Conservation (phyloP, 2,888 invertebrate genomes). For the Blastobasis adustella region DNA sequence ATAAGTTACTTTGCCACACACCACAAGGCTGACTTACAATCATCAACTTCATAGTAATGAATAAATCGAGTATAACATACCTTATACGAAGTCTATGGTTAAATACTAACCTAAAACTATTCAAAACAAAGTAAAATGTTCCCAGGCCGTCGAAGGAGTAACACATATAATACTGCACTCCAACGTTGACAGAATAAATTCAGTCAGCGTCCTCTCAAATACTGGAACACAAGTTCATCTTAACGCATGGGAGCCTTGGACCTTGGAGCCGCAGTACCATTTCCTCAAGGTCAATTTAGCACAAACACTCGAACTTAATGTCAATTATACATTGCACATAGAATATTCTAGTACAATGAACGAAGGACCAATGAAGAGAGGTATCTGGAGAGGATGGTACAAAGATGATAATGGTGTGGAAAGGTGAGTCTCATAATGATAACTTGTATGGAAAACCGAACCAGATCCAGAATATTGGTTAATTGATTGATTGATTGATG, state of each 20-base stretch:
- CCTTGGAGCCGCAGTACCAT: slow-evolving; percentile 50
- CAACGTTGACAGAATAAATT: slow-evolving; percentile 49
- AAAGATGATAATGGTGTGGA: slow-evolving; percentile 41
- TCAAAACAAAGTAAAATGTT: background rate
- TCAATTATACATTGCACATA: slow-evolving; percentile 56
- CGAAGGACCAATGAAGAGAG: slow-evolving; percentile 62
- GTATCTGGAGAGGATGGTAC: slow-evolving; percentile 64
- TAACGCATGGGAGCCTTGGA: slow-evolving; percentile 17
- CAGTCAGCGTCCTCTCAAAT: slow-evolving; percentile 22
- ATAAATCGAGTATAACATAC: no score
- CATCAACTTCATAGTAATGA: no score
- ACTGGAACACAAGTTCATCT: slow-evolving; percentile 21
- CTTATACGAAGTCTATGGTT: no score
- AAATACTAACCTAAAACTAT: no score
- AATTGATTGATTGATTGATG: no score
- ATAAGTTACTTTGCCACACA: no score
- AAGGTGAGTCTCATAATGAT: slow-evolving; percentile 27
- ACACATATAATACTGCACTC: slow-evolving; percentile 62
- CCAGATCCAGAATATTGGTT: no score
- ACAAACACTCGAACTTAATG: slow-evolving; percentile 27
- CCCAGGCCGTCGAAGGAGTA: slow-evolving; percentile 46
- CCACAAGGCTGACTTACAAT: no score
- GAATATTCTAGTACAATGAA: slow-evolving; percentile 68
- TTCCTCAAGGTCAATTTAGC: slow-evolving; percentile 52
- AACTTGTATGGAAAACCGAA: no score